Evolutionary conservation across 2,113 vertebrate genomes (phyloP).

Genomic region (Coregonus clupeaformis): DNA sequence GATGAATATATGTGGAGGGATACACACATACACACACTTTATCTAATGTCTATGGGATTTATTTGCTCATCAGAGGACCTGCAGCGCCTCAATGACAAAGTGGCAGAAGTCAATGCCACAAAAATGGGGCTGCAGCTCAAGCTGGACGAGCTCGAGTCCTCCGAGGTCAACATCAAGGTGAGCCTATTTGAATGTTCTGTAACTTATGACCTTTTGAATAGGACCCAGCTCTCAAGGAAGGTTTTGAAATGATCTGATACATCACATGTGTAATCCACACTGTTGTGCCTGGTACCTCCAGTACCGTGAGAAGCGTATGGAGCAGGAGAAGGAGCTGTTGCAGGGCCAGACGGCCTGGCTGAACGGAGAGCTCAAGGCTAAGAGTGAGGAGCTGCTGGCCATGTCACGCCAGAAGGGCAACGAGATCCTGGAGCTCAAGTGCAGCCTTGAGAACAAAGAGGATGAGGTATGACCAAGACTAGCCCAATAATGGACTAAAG

Average conservation of each 20-base stretch:
- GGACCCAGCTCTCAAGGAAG: background rate
- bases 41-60: background rate
- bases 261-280: background rate
- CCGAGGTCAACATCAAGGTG: conserved; percentile 91
- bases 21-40: background rate
- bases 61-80: conserved; percentile 80
- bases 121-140: conserved; percentile 89
- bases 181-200: conserved; percentile 18
- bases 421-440: conserved; percentile 91
- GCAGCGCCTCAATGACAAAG: conserved; percentile 86
- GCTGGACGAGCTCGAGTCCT: conserved; percentile 91
- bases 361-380: conserved; percentile 86
- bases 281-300: conserved; percentile 48
- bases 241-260: background rate
- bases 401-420: conserved; percentile 88
- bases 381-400: conserved; percentile 90
- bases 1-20: background rate
- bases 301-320: conserved; percentile 93
- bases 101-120: conserved; percentile 83
- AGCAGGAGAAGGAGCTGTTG: conserved; percentile 92
- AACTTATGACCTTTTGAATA: background rate
- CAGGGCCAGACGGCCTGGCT: conserved; percentile 88
- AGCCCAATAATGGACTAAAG: background rate
- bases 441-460: conserved; percentile 87
- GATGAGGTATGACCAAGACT: conserved; percentile 81